Evolutionary conservation across 2,113 vertebrate genomes (phyloP).

Genomic region (Emberiza fucata): DNA sequence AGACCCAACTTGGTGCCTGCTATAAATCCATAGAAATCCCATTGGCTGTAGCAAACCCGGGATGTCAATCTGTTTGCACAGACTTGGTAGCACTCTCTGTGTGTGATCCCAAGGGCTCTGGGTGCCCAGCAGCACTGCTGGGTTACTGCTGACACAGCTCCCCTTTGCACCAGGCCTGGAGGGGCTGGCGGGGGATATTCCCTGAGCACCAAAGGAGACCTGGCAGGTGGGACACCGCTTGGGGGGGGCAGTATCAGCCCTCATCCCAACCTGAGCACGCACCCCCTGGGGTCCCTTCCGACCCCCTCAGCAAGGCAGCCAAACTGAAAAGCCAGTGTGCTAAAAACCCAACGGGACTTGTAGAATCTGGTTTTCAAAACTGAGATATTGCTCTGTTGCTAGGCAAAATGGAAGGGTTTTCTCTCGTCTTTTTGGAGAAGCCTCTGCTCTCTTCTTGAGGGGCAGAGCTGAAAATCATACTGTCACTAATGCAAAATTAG

Average conservation of each 20-base stretch:
- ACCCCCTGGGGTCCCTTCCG: rapidly evolving
- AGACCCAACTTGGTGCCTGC: background rate
- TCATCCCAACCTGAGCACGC: rapidly evolving
- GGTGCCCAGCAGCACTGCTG: background rate
- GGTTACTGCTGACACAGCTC: background rate
- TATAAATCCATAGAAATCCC: background rate
- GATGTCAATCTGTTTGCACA: background rate
- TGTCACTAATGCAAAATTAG: slow-evolving; percentile 20
- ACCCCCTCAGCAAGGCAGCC: background rate
- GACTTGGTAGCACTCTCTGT: background rate
- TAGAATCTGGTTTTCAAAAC: background rate
- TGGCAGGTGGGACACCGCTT: background rate
- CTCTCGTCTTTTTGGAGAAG: background rate
- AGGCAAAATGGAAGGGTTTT: background rate
- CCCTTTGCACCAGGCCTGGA: rapidly evolving
- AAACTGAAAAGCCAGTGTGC: background rate
- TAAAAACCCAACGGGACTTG: background rate
- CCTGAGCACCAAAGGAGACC: rapidly evolving
- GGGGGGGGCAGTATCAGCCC: background rate
- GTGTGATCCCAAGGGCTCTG: rapidly evolving
- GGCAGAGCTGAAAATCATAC: slow-evolving; percentile 22
- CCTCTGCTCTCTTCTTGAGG: slow-evolving; percentile 36
- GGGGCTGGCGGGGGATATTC: rapidly evolving
- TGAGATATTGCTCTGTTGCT: background rate
- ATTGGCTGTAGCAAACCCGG: background rate